phyloP scores from a whole-genome alignment of 2,113 vertebrate genomes.

The Apistogramma diplotaenia region DNA sequence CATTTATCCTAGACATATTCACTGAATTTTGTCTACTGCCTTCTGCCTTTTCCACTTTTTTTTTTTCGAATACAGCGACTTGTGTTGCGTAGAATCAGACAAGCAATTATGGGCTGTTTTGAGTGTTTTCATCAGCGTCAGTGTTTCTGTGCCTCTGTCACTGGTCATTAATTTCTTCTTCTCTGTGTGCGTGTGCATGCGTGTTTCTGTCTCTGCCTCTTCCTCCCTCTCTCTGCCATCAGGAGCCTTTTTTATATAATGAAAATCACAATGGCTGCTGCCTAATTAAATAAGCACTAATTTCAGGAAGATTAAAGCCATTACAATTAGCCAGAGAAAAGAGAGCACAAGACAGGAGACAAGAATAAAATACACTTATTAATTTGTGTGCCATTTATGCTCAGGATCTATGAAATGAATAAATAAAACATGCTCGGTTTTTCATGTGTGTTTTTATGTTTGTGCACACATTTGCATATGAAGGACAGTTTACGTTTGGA shows the following conservation, averaged over 20 bases:
- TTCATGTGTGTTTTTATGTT: background rate
- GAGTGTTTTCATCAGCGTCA: background rate
- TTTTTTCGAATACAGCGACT: background rate
- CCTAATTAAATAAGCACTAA: slow-evolving; percentile 59
- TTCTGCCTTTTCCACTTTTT: background rate
- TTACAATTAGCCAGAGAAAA: slow-evolving; percentile 43
- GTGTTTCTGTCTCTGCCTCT: background rate
- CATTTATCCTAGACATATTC: background rate
- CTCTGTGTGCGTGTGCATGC: background rate
- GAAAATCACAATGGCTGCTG: slow-evolving; percentile 31
- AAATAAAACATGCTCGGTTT: background rate
- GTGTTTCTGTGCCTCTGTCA: background rate
- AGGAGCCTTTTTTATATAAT: slow-evolving; percentile 25
- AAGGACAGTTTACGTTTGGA: background rate
- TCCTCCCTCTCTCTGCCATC: background rate
- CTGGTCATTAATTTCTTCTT: slow-evolving; percentile 4
- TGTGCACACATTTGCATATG: background rate
- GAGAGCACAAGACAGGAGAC: slow-evolving; percentile 1
- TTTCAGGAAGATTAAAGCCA: slow-evolving; percentile 71
- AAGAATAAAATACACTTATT: slow-evolving; percentile 20
- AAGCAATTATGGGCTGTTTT: background rate
- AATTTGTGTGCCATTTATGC: slow-evolving; percentile 19
- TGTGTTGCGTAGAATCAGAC: background rate
- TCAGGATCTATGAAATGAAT: slow-evolving; percentile 5
- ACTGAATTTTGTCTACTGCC: background rate